Percentiles rank a stretch among this genome's conserved stretches.
Evolutionary conservation across 2,113 vertebrate species (phyloP).

Genomic region (Dromas ardeola): DNA sequence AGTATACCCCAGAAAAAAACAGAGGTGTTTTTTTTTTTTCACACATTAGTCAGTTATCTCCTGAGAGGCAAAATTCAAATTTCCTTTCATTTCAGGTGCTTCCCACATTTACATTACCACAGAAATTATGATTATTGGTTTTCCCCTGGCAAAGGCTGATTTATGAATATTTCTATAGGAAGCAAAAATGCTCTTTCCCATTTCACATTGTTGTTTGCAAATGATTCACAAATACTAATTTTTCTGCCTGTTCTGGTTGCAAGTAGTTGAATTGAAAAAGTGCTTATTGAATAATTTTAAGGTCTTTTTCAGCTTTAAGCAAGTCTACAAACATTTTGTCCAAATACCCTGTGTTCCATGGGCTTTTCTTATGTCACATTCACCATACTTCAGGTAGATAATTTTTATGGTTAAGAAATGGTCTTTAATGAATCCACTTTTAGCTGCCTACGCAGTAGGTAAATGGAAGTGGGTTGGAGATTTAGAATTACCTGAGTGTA

Average conservation of each 20-base stretch:
- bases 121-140: not conserved
- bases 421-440: not conserved
- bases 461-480: not conserved
- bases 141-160: not conserved
- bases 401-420: not conserved
- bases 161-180: not conserved
- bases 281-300: not conserved
- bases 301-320: not conserved
- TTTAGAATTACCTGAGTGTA: not conserved
- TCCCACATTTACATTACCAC: not conserved
- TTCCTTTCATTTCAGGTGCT: conserved; percentile 1
- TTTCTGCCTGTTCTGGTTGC: not conserved
- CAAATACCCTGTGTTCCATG: not conserved
- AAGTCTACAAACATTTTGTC: not conserved
- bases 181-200: not conserved
- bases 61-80: not conserved
- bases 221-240: not conserved
- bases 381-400: not conserved
- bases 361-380: not conserved
- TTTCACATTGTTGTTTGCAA: not conserved
- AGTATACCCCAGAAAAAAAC: not conserved
- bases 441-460: not conserved
- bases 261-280: not conserved
- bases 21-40: not conserved
- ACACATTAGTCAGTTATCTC: not conserved